These are phyloP conservation scores for Mya arenaria DNA, from an alignment of 1,140 invertebrate species.

Conservation along the genomic window DNA sequence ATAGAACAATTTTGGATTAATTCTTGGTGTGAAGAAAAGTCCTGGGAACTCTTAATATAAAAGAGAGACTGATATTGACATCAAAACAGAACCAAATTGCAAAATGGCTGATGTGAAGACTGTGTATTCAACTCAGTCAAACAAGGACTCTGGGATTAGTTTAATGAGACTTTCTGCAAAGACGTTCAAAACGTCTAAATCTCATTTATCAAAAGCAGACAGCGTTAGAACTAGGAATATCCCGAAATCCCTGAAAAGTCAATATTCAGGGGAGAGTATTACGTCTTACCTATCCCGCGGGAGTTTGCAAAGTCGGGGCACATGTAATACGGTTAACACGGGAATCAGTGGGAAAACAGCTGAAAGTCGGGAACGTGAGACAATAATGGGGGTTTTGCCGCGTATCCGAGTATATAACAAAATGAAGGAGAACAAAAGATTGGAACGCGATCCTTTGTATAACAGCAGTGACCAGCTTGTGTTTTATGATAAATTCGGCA, in stretches of 20 bases:
- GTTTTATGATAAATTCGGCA: conserved; percentile 22
- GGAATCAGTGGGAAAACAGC: neutral
- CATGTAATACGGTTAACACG: neutral
- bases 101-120: neutral
- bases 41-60: no score
- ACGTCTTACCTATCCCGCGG: neutral
- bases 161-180: neutral
- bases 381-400: conserved; percentile 13
- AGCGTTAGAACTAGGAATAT: neutral
- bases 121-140: neutral
- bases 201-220: neutral
- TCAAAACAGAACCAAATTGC: no score
- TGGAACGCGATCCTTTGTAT: conserved; percentile 14
- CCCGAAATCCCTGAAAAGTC: neutral
- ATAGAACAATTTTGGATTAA: no score
- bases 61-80: no score
- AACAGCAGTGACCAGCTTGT: conserved; percentile 26
- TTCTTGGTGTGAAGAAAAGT: no score
- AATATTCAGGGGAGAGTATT: neutral
- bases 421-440: neutral
- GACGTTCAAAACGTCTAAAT: neutral
- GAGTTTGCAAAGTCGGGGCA: neutral
- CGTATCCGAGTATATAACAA: conserved; percentile 1
- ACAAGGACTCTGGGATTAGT: neutral
- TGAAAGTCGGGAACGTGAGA: neutral